Base-by-base conservation (phyloP, 1,140 invertebrate genomes). In the Pseudomyrmex cubaensis region DNA sequence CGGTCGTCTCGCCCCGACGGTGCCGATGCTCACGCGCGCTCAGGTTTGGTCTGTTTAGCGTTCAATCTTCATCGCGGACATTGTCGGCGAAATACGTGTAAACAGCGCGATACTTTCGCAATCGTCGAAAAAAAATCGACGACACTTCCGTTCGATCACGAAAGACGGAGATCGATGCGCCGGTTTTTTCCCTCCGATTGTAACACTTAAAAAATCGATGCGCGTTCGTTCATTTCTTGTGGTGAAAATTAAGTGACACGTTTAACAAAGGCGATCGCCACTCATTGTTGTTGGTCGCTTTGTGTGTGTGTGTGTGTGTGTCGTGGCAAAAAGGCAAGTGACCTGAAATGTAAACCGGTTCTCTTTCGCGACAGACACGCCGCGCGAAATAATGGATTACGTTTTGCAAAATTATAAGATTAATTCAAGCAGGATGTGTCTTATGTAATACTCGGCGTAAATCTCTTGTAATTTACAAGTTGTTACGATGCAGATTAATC, bases 11-110 rank as follows among this genome's bases (percentile, higher is more conserved):
- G 74, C 78, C 35, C 35, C 85, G 67, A 75, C 84, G 84, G 82
- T 73, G 84, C 64, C 72, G 76, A 89, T 88, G 82, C 67, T 88
- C 88, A 88, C 82, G 76, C 84, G 76, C 84, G 20, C 20, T 82
- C 84, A 46, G 85, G 83, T 84, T 35, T 89, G 87, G 76, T 66
- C 74, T 87, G 82, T 89, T 35, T 89, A 82, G 85, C 87, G 89
- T 89, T 89, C 88, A 88, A 84, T 89, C 87, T 85, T 35, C 70
- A 67, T 15, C 63, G 64, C 54, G 64, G 63, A 67, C 70, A 75
- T 74, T 10, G 48, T 22, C 69, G 69, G 10, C 25, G 69, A 80
- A 59, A 84, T 84, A 87, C 74, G 83, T 80, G 73, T 87, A 87
- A 72, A 87, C 83, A 83, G 62, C 78, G 75, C 78, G 69, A n/a